Conservation (phyloP, 1,140 invertebrate genomes). For the Drosophila chauvacae region DNA sequence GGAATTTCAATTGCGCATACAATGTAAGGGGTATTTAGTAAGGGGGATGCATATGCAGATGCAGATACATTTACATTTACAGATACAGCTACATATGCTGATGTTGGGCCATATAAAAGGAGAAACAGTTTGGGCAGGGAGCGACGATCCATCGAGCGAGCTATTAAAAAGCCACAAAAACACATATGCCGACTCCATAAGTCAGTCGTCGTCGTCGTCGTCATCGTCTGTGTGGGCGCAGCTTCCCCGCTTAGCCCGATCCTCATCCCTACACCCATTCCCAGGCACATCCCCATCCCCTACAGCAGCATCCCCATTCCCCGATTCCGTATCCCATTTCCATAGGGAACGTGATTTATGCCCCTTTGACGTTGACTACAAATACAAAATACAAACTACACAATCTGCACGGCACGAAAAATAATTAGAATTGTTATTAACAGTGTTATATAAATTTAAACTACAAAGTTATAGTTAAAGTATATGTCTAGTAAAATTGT, state of each 20-base stretch:
- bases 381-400: slow-evolving; percentile 50
- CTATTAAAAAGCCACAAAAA: slow-evolving; percentile 82
- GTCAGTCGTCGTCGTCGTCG: slow-evolving; percentile 47
- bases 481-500: not conserved
- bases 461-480: not conserved
- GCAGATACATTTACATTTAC: not conserved
- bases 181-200: slow-evolving; percentile 68
- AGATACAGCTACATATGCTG: slow-evolving; percentile 7
- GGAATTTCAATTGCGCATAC: slow-evolving; percentile 80
- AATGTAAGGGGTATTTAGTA: slow-evolving; percentile 60
- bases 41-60: slow-evolving; percentile 15
- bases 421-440: not conserved
- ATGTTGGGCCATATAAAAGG: slow-evolving; percentile 23
- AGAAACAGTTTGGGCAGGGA: slow-evolving; percentile 16
- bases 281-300: not conserved
- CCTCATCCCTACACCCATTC: not conserved
- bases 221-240: slow-evolving; percentile 61
- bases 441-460: not conserved
- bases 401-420: slow-evolving; percentile 19
- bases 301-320: not conserved
- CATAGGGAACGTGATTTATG: slow-evolving; percentile 64
- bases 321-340: slow-evolving; percentile 9
- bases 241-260: slow-evolving; percentile 1
- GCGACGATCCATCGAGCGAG: slow-evolving; percentile 50
- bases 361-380: slow-evolving; percentile 62